Base-by-base conservation (phyloP, 2,797 vertebrate genomes). In the Lindbergichthys nudifrons region DNA sequence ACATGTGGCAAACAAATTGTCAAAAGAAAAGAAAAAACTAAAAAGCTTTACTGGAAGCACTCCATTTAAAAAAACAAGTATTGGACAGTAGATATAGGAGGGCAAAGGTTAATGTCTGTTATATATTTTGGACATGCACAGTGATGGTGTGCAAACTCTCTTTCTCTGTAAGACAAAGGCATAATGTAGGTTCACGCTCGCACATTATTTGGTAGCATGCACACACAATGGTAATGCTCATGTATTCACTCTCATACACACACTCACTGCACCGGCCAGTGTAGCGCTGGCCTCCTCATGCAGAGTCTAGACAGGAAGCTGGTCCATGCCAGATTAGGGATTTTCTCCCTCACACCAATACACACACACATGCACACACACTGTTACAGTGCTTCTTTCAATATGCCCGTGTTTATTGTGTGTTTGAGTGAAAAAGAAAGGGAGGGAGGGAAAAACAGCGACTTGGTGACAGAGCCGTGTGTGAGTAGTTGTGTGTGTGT, bases 271-370 rank as follows among this genome's bases (percentile, higher is more conserved):
- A 80, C 68, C 73, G 84, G 89, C 83, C 91, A 89, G 89, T 84
- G 88, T 87, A 82, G 80, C 26, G 69, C 86, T 89, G 88, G 88
- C 87, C 85, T 91, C 80, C 86, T 91, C 81, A 83, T 91, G 87
- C 88, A 75, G 86, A 93, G 93, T 94, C 93, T 94, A 94, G 93
- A 94, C 93, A 94, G 93, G 93, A 94, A 94, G 90, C 82, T 66
- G 70, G 79, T 81, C 83, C 51, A 78, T 89, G 92, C 89, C 93
- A 93, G 90, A 92, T 91, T 78, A 88, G 84, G 92, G 92, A 92
- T 93, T 92, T 92, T 93, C 88, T 93, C 79, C 89, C 86, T 88
- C 87, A 82, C 82, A 89, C 84, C 74, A 67, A 43, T 39, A 18
- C 47, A 63, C 56, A 75, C 47, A 61, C 67, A 75, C 45, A 61